Evolutionary conservation across 2,113 vertebrate genomes (phyloP).

Genomic region (Bujurquina vittata): DNA sequence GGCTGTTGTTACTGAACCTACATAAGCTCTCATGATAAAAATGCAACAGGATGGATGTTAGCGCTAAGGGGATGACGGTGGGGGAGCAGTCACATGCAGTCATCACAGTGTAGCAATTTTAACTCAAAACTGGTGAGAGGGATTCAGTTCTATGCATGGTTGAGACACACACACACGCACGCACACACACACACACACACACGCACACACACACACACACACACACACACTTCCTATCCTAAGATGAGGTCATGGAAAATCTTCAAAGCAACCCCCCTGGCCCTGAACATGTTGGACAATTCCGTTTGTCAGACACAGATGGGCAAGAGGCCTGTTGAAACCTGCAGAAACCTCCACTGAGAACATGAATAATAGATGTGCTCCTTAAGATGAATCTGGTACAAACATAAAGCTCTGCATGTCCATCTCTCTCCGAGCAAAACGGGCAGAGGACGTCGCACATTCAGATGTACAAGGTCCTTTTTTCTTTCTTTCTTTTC

Average conservation of each 20-base stretch:
- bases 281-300: constrained; percentile 64
- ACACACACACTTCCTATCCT: constrained; percentile 8
- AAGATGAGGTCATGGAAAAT: constrained; percentile 66
- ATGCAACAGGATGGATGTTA: constrained; percentile 23
- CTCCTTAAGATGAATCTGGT: constrained; percentile 24
- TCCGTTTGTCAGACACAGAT: constrained; percentile 61
- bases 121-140: constrained; percentile 20
- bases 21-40: constrained; percentile 31
- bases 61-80: neutral
- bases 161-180: constrained; percentile 16
- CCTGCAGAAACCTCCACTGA: constrained; percentile 50
- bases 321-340: constrained; percentile 57
- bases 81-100: constrained; percentile 34
- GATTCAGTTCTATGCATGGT: constrained; percentile 43
- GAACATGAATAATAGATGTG: constrained; percentile 64
- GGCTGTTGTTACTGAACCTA: constrained; percentile 46
- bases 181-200: constrained; percentile 8
- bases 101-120: constrained; percentile 9
- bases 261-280: constrained; percentile 69
- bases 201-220: constrained; percentile 7
- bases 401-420: constrained; percentile 22
- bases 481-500: too few relatives aligned
- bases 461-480: constrained; percentile 50
- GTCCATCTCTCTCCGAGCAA: constrained; percentile 27
- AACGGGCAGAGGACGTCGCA: constrained; percentile 54